A percentile compares a stretch with the other conserved stretches of the same genome.
Evolutionary conservation across 2,113 vertebrate genomes (phyloP).

Genomic region (Pterocles gutturalis): DNA sequence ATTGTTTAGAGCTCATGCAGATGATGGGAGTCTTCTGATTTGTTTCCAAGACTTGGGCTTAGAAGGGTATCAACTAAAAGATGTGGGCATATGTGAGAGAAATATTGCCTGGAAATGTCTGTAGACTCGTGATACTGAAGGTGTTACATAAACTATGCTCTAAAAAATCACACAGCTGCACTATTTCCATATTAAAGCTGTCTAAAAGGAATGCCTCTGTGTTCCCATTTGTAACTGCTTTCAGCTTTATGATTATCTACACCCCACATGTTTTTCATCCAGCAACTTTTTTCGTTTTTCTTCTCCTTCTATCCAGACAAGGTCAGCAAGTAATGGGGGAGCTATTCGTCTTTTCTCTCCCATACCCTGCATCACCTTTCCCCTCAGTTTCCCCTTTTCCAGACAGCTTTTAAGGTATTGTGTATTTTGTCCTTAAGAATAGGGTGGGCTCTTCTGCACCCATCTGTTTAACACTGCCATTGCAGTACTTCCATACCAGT

Average conservation of each 20-base stretch:
- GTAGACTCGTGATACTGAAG: neutral
- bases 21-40: neutral
- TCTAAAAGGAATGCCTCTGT: conserved; percentile 3
- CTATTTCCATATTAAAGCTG: neutral
- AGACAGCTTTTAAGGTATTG: neutral
- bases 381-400: neutral
- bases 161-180: conserved; percentile 1
- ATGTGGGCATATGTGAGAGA: neutral
- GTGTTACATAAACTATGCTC: neutral
- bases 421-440: neutral
- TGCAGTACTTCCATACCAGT: neutral
- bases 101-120: neutral
- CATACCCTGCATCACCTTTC: neutral
- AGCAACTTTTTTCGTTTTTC: neutral
- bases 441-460: neutral
- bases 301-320: neutral
- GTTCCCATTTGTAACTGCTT: neutral
- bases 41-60: neutral
- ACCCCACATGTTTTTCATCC: neutral
- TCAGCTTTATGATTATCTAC: neutral
- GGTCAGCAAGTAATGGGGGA: neutral
- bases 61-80: neutral
- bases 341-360: neutral
- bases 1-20: neutral
- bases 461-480: neutral